Base-by-base conservation (phyloP, 2,888 invertebrate genomes). In the Eristalis intricaria region DNA sequence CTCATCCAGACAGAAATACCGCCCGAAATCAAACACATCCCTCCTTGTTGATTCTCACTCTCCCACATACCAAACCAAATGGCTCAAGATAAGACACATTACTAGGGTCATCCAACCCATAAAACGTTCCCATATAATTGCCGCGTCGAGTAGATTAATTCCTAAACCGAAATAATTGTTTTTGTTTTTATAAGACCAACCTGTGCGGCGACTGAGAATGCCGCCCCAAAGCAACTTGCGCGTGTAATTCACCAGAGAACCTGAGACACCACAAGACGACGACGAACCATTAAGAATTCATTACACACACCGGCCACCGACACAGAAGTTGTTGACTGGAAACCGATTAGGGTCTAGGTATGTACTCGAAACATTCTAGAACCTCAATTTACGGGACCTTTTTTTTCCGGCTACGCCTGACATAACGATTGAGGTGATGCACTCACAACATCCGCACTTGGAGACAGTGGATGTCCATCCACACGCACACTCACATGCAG, bases 271-370 rank as follows among this genome's bases (percentile, higher is more conserved):
- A 8, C 19, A 43, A 43, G n/a, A 5, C 50, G 38, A 26, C n/a
- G 13, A 29, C 7, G 23, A 69, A 69, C 69, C 63, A 77, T 77
- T 77, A 77, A 77, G 70, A 77, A 77, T 77, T 69, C 77, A 77
- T 77, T 69, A 77, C 77, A 50, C 77, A 77, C 77, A 77, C 63
- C 32, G 63, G 29, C 69, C 43, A 69, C 77, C 61, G 69, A 22
- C 76, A 68, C 43, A 50, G 61, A 63, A 32, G 63, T 63, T 32
- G 63, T 63, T 63, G 63, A 63, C n/a, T n/a, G 43, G 26, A 23
- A 35, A 35, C 8, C 10, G n/a, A 56, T 43, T 15, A 22, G 11
- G 29, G 73, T 63, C 43, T 73, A 40, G 71, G 43, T 22, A 15
- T n/a, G 35, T 70, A 60, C 38, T 35, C 60, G 38, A 71, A 71